Evolutionary conservation across 2,888 invertebrate species (phyloP), one percentile per base, ranked within the genome.

Genomic region (Eumacrocentrus americanus): DNA sequence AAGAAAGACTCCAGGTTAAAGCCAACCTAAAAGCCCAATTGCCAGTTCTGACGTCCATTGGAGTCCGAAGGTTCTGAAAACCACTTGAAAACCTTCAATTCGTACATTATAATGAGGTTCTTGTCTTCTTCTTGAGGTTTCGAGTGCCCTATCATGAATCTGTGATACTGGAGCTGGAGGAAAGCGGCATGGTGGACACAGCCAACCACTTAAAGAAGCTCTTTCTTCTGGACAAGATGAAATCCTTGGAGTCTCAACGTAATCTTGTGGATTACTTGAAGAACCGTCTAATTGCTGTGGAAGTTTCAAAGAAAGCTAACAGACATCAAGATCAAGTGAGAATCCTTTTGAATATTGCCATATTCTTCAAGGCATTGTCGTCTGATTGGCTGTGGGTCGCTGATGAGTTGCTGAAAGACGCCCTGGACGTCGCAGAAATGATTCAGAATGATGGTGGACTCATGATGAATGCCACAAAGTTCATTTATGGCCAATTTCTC

Each of bases 101-200:
- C 52, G 42, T 35, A 42, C 20, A 40, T 37, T 14, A 42, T 29
- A 46, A 38, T 34, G 18, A 46, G 47, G 48, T 34, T 44, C 23
- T 12, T 40, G 12, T 18, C 6, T 54, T 46, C 6, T 34, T 60
- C 72, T 77, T 23, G 65, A 87, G 88, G 68, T 82, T 82, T 65
- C 83, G 83, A 61, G 57, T 83, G 25, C 84, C 87, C 0, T 75
- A 84, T 50, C 77, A 85, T 69, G 82, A 87, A 72, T 86, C 87
- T 23, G 73, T 87, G 0, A 75, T 86, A 34, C 64, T 83, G 7
- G 87, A 88, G 70, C 70, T 88, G 2, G 72, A 76, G 58, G 88
- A 87, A 72, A 70, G 81, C 0, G 85, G 84, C 0, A 85, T 79
- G 62, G 54, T 61, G 0, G 83, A 84, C 61, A 82, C 87, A 0